Base-by-base conservation (phyloP, 2,797 vertebrate species). In the Ispidina lecontei region DNA sequence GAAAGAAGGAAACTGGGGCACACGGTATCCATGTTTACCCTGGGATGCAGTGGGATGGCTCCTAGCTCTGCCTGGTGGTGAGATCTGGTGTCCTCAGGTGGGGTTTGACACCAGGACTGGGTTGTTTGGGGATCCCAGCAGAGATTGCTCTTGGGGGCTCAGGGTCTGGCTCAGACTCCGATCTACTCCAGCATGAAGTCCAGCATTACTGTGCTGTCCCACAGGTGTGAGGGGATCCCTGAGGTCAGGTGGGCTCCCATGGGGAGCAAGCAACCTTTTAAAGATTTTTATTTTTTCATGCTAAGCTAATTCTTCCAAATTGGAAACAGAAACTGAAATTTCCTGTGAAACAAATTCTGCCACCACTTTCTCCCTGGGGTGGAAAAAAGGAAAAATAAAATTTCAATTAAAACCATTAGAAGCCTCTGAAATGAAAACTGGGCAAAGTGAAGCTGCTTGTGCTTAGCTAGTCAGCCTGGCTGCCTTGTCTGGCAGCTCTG, bases 311-410 rank as follows among this genome's bases (percentile, higher is more conserved):
- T 90, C 77, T 86, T 95, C 88, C 93, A 91, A 93, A 96, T 44
- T 88, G 84, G 90, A 95, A 96, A 44, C 91, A 94, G 94, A 90
- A 88, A 84, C 83, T 52, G 77, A 91, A 87, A 87, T 91, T 93
- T 93, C 94, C 77, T 88, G 82, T 81, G 86, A 88, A 94, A 91
- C 14, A 72, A 91, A 84, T 81, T 86, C 67, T 86, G 94, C 70
- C 80, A 81, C 89, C 39, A 86, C 91, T 91, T 94, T 69, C 39
- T 59, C 84, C 92, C 67, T 5, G 67, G 6, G 35, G 70, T 62
- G 31, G 29, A 21, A n/a, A 63, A 67, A 78, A 82, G 82, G 31
- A 64, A 87, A 76, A 69, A 8, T 10, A 75, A 93, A 58, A 37
- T 67, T 70, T 91, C 74, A 94, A 68, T 94, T 91, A 94, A 94